These are phyloP conservation scores for Tolypeutes matacus DNA, from an alignment of 2,797 vertebrate species.

Conservation along the genomic window DNA sequence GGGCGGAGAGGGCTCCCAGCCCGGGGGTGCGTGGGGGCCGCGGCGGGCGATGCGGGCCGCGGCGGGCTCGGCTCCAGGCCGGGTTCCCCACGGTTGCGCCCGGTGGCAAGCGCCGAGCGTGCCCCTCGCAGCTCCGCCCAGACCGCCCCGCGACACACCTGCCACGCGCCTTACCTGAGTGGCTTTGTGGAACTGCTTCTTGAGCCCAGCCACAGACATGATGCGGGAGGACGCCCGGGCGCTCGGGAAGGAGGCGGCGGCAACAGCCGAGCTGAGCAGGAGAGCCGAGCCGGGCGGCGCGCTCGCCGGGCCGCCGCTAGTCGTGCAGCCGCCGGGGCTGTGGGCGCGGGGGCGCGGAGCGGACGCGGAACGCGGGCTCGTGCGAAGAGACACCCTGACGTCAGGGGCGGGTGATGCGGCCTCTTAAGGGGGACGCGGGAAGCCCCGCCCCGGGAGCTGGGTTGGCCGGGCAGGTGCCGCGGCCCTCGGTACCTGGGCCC, in stretches of 20 bases:
- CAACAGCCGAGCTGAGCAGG: not conserved
- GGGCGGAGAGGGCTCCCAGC: not conserved
- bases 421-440: conserved; percentile 83
- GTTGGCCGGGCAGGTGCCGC: conserved; percentile 20
- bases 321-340: conserved; percentile 69
- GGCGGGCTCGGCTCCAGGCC: not conserved
- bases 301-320: conserved; percentile 60
- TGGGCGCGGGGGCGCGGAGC: conserved; percentile 67
- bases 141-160: conserved; percentile 24
- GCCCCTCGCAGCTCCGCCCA: not conserved
- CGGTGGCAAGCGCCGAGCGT: fast-evolving
- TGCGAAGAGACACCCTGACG: conserved; percentile 88
- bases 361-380: conserved; percentile 60
- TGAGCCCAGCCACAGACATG: conserved; percentile 95
- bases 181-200: conserved; percentile 98
- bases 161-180: conserved; percentile 91
- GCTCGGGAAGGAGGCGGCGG: not conserved
- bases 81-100: not conserved
- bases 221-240: conserved; percentile 36
- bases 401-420: conserved; percentile 82
- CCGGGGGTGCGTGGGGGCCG: not conserved
- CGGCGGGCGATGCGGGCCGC: not conserved
- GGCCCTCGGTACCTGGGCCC: not conserved
- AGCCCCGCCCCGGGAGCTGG: conserved; percentile 72
- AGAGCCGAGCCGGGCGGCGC: not conserved